phyloP scores from a whole-genome alignment of 1,140 invertebrate species.

The Berghia stephanieae region DNA sequence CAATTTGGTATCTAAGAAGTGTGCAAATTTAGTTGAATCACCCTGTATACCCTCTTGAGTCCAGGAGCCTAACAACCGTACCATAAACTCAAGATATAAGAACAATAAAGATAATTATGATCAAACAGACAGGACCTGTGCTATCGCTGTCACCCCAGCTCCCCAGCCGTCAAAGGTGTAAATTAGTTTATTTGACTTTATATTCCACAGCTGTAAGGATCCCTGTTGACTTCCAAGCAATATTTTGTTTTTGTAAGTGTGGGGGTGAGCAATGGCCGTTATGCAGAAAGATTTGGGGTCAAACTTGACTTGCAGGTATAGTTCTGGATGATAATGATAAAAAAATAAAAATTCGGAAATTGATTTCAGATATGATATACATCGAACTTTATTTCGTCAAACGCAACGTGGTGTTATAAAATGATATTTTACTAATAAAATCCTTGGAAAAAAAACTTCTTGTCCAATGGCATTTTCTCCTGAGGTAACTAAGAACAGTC shows the following conservation, averaged over 20 bases:
- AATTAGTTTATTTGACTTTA: conserved; percentile 80
- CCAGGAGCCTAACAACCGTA: no score
- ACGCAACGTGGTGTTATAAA: neutral
- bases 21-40: no score
- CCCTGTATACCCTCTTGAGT: no score
- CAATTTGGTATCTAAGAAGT: no score
- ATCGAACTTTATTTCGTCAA: neutral
- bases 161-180: conserved; percentile 85
- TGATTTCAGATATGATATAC: neutral
- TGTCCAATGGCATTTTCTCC: no score
- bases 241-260: conserved; percentile 94
- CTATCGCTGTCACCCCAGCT: conserved; percentile 76
- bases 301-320: conserved; percentile 72
- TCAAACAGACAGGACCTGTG: conserved; percentile 68
- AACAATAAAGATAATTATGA: no score
- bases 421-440: no score
- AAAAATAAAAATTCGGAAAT: neutral
- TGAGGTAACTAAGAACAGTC: no score
- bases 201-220: conserved; percentile 88
- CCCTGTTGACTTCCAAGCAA: conserved; percentile 92
- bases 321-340: conserved; percentile 48
- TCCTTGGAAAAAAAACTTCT: no score
- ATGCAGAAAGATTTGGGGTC: conserved; percentile 79
- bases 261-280: conserved; percentile 84
- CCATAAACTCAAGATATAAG: no score